Conservation (phyloP, 2,113 vertebrate species). For the Crotalus viridis region DNA sequence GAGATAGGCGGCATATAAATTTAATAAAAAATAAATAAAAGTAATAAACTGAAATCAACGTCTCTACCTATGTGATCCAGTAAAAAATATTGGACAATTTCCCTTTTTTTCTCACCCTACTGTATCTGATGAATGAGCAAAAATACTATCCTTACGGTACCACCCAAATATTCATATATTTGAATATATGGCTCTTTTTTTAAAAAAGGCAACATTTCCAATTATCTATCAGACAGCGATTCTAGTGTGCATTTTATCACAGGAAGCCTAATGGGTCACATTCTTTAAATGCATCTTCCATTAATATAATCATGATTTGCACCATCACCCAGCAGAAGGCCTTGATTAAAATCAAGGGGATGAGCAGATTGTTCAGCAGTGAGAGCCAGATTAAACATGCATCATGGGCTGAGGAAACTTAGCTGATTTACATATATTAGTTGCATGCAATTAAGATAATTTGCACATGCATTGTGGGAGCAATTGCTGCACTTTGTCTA, state of each 20-base stretch:
- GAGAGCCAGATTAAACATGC: background rate
- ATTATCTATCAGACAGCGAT: background rate
- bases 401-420: constrained; percentile 5
- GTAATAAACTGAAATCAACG: background rate
- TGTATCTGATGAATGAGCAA: background rate
- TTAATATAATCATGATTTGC: constrained; percentile 23
- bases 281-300: constrained; percentile 11
- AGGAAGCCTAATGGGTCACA: background rate
- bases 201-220: background rate
- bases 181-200: background rate
- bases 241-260: background rate
- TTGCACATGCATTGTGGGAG: background rate
- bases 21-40: too few species aligned
- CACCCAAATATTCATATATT: background rate
- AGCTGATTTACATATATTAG: constrained; percentile 21
- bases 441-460: constrained; percentile 8
- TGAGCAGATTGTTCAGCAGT: constrained; percentile 1
- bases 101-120: background rate
- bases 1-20: too few species aligned
- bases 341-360: constrained; percentile 19
- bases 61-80: background rate
- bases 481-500: background rate
- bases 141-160: background rate
- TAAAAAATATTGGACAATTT: background rate
- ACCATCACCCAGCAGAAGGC: constrained; percentile 23